phyloP scores from a whole-genome alignment of 2,113 vertebrate genomes.

The Albula goreensis region DNA sequence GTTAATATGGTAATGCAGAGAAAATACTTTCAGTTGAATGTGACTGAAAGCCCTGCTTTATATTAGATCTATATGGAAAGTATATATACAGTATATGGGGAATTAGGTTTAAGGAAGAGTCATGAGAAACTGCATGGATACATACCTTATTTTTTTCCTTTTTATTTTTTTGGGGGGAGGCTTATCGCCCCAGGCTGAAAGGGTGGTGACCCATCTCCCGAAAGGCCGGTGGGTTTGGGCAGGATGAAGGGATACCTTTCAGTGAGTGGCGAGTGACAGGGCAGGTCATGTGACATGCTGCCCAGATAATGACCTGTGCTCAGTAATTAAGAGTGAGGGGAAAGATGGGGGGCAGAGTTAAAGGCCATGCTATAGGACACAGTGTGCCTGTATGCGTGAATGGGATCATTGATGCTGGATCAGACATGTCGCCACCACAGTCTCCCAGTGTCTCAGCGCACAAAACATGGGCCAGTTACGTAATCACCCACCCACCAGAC shows the following conservation, averaged over 20 bases:
- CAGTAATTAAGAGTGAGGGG: slow-evolving; percentile 5
- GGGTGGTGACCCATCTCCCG: not conserved
- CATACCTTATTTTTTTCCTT: not conserved
- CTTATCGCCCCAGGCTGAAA: not conserved
- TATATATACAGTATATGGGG: not conserved
- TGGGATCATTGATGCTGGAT: slow-evolving; percentile 32
- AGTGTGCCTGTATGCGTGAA: slow-evolving; percentile 26
- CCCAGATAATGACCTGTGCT: not conserved
- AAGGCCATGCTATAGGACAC: not conserved
- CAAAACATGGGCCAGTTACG: not conserved
- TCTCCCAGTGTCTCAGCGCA: not conserved
- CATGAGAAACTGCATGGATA: not conserved
- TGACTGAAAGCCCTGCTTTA: not conserved
- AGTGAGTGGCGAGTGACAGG: not conserved
- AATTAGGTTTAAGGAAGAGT: not conserved
- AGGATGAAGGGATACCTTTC: slow-evolving; percentile 1
- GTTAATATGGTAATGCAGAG: too few species aligned
- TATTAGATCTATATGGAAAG: not conserved
- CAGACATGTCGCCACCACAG: not conserved
- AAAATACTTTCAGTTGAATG: not conserved
- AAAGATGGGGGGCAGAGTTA: not conserved
- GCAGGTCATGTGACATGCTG: not conserved
- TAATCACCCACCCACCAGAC: not conserved
- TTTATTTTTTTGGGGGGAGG: not conserved
- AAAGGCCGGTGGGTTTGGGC: not conserved